Percentiles rank a stretch among this genome's conserved stretches.
Conservation (phyloP, 2,888 invertebrate genomes). For the Dynastes maya region DNA sequence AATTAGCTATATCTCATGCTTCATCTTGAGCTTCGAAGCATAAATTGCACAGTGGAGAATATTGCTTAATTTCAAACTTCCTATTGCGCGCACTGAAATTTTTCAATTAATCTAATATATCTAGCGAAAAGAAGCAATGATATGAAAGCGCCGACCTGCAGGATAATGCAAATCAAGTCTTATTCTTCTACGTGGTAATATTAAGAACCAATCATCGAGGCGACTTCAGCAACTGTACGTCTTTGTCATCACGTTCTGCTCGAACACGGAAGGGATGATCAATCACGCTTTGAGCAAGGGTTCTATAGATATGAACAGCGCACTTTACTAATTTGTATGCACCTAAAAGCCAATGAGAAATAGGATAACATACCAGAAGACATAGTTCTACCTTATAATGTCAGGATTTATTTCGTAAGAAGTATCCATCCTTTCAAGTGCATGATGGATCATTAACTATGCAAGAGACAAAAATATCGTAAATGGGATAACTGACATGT, state of each 20-base stretch:
- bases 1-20: too few relatives aligned
- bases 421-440: neutral
- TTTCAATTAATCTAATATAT: too few relatives aligned
- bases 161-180: neutral
- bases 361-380: conserved; percentile 12
- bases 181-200: neutral
- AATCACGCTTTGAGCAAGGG: neutral
- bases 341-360: conserved; percentile 4
- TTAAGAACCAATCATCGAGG: neutral
- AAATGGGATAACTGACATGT: neutral
- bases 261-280: conserved; percentile 18
- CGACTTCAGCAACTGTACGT: conserved; percentile 9
- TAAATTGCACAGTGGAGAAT: too few relatives aligned
- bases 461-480: conserved; percentile 9
- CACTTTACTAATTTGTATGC: conserved; percentile 20
- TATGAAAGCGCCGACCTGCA: too few relatives aligned
- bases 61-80: too few relatives aligned
- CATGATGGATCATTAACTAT: neutral
- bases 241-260: conserved; percentile 14
- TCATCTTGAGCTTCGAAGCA: too few relatives aligned
- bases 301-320: neutral
- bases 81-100: too few relatives aligned
- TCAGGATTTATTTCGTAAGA: conserved; percentile 12
- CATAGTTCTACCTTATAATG: conserved; percentile 8
- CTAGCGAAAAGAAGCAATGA: too few relatives aligned